Evolutionary conservation across 2,113 vertebrate species (phyloP).

Genomic region (Apodemus sylvaticus): DNA sequence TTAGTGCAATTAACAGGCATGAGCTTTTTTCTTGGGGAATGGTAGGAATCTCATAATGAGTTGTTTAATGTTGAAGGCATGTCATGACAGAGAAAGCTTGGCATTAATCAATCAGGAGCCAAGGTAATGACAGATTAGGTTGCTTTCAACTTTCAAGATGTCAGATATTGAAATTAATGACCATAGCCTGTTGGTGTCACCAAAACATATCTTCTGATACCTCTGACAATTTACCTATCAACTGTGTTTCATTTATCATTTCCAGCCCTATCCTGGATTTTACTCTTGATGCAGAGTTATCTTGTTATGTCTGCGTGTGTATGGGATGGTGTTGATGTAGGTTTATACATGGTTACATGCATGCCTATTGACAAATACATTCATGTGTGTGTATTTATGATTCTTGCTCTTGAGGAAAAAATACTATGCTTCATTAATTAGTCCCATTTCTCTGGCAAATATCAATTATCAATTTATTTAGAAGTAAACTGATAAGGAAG

Average conservation of each 20-base stretch:
- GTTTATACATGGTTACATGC: neutral
- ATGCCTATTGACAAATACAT: neutral
- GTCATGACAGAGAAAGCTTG: neutral
- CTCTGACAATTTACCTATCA: conserved; percentile 75
- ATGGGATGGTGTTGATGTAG: neutral
- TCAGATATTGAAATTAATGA: conserved; percentile 79
- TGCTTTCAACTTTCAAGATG: conserved; percentile 55
- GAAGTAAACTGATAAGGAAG: conserved; percentile 47
- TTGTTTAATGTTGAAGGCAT: neutral
- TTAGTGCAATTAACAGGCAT: conserved; percentile 67
- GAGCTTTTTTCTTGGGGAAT: neutral
- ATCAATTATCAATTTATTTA: conserved; percentile 63
- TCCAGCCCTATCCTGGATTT: conserved; percentile 26
- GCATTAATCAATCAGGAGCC: conserved; percentile 32
- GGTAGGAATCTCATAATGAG: conserved; percentile 46
- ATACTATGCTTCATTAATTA: neutral
- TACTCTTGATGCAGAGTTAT: neutral
- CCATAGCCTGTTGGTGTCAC: conserved; percentile 60
- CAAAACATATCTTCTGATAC: conserved; percentile 72
- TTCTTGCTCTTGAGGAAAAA: neutral
- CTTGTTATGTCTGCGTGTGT: neutral
- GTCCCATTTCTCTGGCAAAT: conserved; percentile 65
- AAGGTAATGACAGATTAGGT: conserved; percentile 43
- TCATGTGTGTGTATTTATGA: neutral
- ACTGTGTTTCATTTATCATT: conserved; percentile 73